phyloP scores from a whole-genome alignment of 2,113 vertebrate species.

The Sander lucioperca region DNA sequence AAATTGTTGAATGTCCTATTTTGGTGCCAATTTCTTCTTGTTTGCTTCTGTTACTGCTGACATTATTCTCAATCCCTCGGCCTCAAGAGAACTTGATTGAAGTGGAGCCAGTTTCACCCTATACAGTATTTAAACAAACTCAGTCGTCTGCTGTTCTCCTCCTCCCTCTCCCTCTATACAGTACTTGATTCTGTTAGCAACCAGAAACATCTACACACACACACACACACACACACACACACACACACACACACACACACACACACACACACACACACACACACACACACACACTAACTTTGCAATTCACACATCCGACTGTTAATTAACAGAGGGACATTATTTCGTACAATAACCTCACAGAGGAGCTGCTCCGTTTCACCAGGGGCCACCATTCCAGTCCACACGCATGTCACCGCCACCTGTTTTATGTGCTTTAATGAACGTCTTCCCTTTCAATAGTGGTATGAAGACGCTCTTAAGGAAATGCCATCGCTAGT shows the following conservation, averaged over 20 bases:
- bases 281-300: constrained; percentile 27
- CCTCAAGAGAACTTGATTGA: constrained; percentile 80
- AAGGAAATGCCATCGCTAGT: constrained; percentile 63
- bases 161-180: background rate
- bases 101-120: constrained; percentile 78
- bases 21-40: constrained; percentile 53
- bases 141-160: constrained; percentile 30
- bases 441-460: constrained; percentile 76
- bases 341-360: constrained; percentile 55
- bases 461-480: constrained; percentile 62
- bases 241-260: constrained; percentile 34
- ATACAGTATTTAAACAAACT: constrained; percentile 76
- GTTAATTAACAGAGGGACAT: constrained; percentile 49
- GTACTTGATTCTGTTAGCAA: constrained; percentile 45
- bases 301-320: constrained; percentile 39
- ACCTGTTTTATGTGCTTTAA: constrained; percentile 75
- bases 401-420: constrained; percentile 55
- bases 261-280: constrained; percentile 17
- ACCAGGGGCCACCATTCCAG: constrained; percentile 54
- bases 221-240: constrained; percentile 6
- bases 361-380: constrained; percentile 49
- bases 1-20: constrained; percentile 72
- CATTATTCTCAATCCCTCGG: constrained; percentile 70
- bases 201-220: constrained; percentile 53
- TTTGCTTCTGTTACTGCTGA: constrained; percentile 69